Conservation (phyloP, 2,113 vertebrate genomes). For the Fulica atra region DNA sequence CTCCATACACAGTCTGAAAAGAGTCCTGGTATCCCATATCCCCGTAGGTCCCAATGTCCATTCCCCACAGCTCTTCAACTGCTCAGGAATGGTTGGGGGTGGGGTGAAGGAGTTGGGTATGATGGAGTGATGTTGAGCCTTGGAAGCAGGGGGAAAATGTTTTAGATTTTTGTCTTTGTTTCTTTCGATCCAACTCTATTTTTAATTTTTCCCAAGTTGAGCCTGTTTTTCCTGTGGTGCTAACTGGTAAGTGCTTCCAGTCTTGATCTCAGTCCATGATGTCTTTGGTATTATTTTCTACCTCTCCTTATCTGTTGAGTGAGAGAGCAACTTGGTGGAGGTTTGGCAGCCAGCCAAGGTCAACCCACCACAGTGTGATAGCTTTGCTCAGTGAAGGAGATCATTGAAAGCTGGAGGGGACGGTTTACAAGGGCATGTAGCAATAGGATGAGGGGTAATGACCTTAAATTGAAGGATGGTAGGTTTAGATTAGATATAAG, state of each 20-base stretch:
- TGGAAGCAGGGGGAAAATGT: neutral
- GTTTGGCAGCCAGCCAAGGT: neutral
- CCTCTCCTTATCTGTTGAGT: neutral
- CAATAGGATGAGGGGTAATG: too few relatives aligned
- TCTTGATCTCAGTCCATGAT: neutral
- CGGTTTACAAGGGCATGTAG: too few relatives aligned
- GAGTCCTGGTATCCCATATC: neutral
- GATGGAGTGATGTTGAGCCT: neutral
- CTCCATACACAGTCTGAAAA: neutral
- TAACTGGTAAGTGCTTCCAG: neutral
- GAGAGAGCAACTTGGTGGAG: neutral
- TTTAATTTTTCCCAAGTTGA: neutral
- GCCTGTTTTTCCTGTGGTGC: neutral
- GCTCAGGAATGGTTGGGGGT: neutral
- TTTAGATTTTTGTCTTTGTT: neutral
- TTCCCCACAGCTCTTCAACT: neutral
- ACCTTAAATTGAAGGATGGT: too few relatives aligned
- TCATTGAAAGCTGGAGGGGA: too few relatives aligned
- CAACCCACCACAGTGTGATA: neutral
- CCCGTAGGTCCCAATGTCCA: neutral
- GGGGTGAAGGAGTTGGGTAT: neutral
- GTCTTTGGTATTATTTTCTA: neutral
- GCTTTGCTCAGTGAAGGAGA: neutral
- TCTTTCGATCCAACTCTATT: neutral
- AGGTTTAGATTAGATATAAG: too few relatives aligned